Conservation (phyloP, 1,140 invertebrate genomes). For the Melitaea cinxia region DNA sequence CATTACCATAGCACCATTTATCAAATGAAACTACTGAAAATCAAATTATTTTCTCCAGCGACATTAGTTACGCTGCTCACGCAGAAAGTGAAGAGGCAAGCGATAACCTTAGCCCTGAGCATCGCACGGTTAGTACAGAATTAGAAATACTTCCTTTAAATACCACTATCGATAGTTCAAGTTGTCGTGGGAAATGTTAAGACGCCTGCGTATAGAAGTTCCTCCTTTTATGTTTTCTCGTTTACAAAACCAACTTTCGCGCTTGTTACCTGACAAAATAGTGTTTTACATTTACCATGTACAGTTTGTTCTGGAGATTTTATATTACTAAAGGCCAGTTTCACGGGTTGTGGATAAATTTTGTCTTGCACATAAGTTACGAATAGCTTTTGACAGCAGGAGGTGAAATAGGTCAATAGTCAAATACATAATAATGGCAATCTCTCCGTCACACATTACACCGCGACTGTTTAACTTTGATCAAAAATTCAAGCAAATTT, state of each 20-base stretch:
- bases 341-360: too few species aligned
- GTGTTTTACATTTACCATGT: too few species aligned
- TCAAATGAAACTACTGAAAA: slow-evolving; percentile 33
- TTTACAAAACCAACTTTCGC: not conserved
- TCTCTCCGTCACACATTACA: too few species aligned
- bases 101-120: slow-evolving; percentile 27
- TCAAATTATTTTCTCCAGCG: slow-evolving; percentile 28
- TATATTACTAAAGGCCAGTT: too few species aligned
- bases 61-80: slow-evolving; percentile 28
- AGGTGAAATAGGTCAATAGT: too few species aligned
- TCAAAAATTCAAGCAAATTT: too few species aligned
- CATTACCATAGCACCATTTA: not conserved
- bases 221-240: not conserved
- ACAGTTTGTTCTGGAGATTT: too few species aligned
- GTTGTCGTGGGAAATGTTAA: slow-evolving; percentile 18
- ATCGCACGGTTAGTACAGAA: slow-evolving; percentile 18
- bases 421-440: too few species aligned
- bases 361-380: too few species aligned
- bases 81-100: slow-evolving; percentile 32
- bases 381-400: too few species aligned
- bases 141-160: slow-evolving; percentile 15
- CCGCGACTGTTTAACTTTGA: too few species aligned
- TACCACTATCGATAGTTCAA: slow-evolving; percentile 12
- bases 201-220: not conserved
- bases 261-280: too few species aligned